phyloP scores from a whole-genome alignment of 2,113 vertebrate genomes.

The Tringa solitaria region DNA sequence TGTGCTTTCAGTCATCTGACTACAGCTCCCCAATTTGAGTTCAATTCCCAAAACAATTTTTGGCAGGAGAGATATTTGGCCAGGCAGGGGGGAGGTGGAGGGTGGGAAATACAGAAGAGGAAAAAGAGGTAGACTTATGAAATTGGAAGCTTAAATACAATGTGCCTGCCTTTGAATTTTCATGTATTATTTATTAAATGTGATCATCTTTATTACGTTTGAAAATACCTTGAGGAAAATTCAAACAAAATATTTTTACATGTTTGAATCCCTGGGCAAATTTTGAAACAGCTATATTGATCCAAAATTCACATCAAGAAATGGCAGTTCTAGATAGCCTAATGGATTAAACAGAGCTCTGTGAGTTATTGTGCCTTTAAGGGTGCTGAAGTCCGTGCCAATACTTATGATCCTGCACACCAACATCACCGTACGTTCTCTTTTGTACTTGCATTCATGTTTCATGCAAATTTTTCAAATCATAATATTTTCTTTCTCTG shows the following conservation, averaged over 20 bases:
- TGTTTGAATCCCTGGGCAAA: background rate
- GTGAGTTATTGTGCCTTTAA: background rate
- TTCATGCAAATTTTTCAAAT: background rate
- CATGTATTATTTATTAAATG: slow-evolving; percentile 4
- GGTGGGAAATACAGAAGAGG: background rate
- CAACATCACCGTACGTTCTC: background rate
- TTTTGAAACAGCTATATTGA: background rate
- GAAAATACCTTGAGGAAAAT: slow-evolving; percentile 3
- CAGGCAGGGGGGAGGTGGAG: too few relatives aligned
- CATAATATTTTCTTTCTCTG: background rate
- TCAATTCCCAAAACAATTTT: background rate
- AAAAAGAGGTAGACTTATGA: background rate
- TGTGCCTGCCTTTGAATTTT: background rate
- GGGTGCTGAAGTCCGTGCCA: background rate
- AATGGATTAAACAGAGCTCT: slow-evolving; percentile 5
- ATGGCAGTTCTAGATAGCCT: background rate
- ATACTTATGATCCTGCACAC: background rate
- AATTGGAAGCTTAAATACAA: background rate
- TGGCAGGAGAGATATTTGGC: background rate
- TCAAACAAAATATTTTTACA: slow-evolving; percentile 3
- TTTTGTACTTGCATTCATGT: background rate
- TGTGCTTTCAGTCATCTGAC: background rate
- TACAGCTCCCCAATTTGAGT: background rate
- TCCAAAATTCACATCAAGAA: slow-evolving; percentile 7
- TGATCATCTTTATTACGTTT: background rate